A percentile compares a stretch with the other conserved stretches of the same genome.
Evolutionary conservation across 2,888 invertebrate genomes (phyloP).

Genomic region (Choristoneura rosaceana): DNA sequence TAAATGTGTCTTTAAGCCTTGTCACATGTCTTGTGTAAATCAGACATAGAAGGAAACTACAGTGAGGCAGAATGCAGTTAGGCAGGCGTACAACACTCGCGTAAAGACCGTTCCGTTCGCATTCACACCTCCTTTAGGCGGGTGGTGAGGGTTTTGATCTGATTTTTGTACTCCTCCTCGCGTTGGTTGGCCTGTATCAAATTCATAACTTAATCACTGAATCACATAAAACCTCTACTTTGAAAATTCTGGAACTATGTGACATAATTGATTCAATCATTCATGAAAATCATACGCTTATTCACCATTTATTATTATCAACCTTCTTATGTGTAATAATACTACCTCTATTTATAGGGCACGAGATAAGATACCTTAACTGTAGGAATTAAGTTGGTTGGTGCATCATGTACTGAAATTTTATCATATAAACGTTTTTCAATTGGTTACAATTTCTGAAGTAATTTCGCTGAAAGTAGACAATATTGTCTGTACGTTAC

Average conservation of each 20-base stretch:
- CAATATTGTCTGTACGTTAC: neutral
- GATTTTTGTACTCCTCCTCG: constrained; percentile 99
- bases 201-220: constrained; percentile 62
- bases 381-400: constrained; percentile 60
- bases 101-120: constrained; percentile 65
- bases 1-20: constrained; percentile 26
- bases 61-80: constrained; percentile 77
- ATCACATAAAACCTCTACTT: constrained; percentile 5
- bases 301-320: constrained; percentile 45
- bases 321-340: neutral
- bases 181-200: constrained; percentile 97
- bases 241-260: neutral
- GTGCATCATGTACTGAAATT: constrained; percentile 67
- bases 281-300: constrained; percentile 46
- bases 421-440: neutral
- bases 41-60: constrained; percentile 59
- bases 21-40: constrained; percentile 52
- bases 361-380: constrained; percentile 29
- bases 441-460: constrained; percentile 13
- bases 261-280: constrained; percentile 5
- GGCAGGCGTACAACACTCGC: constrained; percentile 75
- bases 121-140: constrained; percentile 99
- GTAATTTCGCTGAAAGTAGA: neutral
- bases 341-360: constrained; percentile 1
- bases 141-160: constrained; percentile 99